Conservation (phyloP, 2,113 vertebrate species). For the Spilogale gracilis region DNA sequence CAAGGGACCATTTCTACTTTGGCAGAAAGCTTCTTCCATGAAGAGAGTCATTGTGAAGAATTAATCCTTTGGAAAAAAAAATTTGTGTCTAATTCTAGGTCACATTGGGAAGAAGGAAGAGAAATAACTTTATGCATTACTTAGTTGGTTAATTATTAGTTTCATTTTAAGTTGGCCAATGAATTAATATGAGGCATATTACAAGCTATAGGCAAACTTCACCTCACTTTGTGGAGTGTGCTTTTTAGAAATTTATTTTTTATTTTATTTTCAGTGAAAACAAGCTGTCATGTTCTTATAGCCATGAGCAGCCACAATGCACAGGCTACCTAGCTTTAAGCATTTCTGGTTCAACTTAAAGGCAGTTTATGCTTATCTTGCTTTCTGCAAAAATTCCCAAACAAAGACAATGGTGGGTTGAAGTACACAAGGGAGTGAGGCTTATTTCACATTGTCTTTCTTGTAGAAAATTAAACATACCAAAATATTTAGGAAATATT, state of each 20-base stretch:
- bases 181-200: neutral
- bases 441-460: neutral
- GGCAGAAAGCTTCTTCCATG: neutral
- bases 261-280: neutral
- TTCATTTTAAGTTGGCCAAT: neutral
- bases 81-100: neutral
- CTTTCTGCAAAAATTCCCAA: neutral
- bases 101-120: neutral
- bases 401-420: rapidly evolving
- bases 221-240: neutral
- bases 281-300: rapidly evolving
- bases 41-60: neutral
- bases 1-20: neutral
- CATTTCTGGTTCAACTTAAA: no score
- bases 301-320: no score
- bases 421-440: neutral
- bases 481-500: neutral
- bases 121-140: neutral
- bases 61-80: neutral
- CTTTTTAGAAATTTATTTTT: neutral
- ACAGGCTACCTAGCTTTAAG: neutral
- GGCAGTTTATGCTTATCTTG: rapidly evolving
- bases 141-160: neutral
- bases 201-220: neutral
- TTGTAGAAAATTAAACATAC: neutral